These are phyloP conservation scores for Nebria ingens DNA, from an alignment of 1,140 invertebrate genomes.

Conservation along the genomic window DNA sequence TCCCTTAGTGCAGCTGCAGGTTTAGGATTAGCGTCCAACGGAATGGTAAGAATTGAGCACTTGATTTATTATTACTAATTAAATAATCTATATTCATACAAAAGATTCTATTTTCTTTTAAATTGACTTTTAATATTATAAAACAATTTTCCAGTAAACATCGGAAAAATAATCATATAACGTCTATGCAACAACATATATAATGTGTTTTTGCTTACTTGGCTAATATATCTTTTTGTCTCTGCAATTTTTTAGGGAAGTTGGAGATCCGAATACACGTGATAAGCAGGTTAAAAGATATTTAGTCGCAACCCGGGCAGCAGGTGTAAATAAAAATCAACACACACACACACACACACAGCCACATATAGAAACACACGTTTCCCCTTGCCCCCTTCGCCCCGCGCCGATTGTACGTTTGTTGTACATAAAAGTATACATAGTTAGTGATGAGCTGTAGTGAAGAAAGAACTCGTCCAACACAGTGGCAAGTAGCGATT, in stretches of 20 bases:
- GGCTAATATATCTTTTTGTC: slow-evolving; percentile 18
- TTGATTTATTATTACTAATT: too few species aligned
- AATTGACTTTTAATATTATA: too few species aligned
- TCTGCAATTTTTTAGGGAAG: slow-evolving; percentile 34
- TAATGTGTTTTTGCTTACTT: too few species aligned
- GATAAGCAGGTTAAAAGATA: slow-evolving; percentile 29
- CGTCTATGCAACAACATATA: too few species aligned
- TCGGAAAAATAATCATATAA: too few species aligned
- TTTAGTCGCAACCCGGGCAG: slow-evolving; percentile 7
- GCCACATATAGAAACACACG: not conserved
- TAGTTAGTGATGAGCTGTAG: too few species aligned
- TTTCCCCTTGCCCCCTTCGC: not conserved
- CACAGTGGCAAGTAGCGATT: not conserved
- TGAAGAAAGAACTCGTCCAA: too few species aligned
- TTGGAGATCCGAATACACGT: slow-evolving; percentile 36
- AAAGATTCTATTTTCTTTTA: too few species aligned
- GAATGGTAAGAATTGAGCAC: slow-evolving; percentile 35
- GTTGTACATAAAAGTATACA: not conserved
- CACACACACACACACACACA: not conserved
- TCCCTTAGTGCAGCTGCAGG: slow-evolving; percentile 30
- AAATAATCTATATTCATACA: too few species aligned
- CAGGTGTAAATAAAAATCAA: slow-evolving; percentile 24
- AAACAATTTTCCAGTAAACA: too few species aligned
- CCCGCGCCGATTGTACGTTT: too few species aligned
- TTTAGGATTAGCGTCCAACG: slow-evolving; percentile 31